Evolutionary conservation across 2,797 vertebrate genomes (phyloP).

Genomic region (Anas flavirostris): DNA sequence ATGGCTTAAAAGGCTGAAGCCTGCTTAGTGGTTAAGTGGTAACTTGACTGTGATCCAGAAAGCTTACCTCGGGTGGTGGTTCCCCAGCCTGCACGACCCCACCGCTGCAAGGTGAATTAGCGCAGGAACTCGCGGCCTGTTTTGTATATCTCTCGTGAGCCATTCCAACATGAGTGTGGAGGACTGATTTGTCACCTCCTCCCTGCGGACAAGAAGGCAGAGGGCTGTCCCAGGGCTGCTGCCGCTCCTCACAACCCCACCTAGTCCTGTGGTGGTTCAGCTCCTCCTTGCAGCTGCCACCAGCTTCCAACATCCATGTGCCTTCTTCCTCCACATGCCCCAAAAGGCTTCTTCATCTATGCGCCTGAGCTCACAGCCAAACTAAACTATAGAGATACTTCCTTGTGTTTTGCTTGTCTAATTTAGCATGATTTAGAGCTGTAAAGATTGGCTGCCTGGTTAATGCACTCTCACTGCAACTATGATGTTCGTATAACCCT

Average conservation of each 20-base stretch:
- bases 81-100: neutral
- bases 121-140: accelerated
- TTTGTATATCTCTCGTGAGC: neutral
- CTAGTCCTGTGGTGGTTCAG: neutral
- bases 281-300: neutral
- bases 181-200: neutral
- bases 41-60: slow-evolving; percentile 31
- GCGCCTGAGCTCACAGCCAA: neutral
- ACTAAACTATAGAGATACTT: neutral
- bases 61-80: neutral
- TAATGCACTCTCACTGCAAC: neutral
- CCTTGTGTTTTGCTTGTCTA: neutral
- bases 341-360: accelerated
- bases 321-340: neutral
- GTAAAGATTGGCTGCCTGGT: neutral
- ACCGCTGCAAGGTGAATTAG: neutral
- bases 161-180: neutral
- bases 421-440: neutral
- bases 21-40: neutral
- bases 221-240: neutral
- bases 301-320: neutral
- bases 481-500: neutral
- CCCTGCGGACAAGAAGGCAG: neutral
- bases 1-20: neutral
- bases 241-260: neutral